phyloP scores from a whole-genome alignment of 35 echinoderm and acorn worm species.

The Eucidaris tribuloides region DNA sequence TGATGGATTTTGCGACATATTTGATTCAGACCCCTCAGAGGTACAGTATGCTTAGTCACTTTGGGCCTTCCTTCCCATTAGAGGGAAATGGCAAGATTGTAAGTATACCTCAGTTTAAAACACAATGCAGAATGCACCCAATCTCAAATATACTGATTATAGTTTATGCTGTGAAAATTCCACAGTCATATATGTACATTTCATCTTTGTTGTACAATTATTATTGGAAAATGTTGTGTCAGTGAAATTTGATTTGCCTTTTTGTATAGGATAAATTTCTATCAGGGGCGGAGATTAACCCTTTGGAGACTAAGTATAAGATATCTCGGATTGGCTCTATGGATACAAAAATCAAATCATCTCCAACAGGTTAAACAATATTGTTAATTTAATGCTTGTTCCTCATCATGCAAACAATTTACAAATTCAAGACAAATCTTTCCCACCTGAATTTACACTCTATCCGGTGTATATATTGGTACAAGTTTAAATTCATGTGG shows the following conservation, averaged over 20 bases:
- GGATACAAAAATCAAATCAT: too few relatives aligned
- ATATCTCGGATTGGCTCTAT: too few relatives aligned
- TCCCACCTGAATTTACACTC: too few relatives aligned
- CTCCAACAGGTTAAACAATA: background rate
- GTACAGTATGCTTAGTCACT: too few relatives aligned
- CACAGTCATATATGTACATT: background rate
- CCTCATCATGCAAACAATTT: too few relatives aligned
- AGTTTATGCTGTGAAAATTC: background rate
- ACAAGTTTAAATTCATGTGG: too few relatives aligned
- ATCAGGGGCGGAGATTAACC: too few relatives aligned
- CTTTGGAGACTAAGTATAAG: too few relatives aligned
- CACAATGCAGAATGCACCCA: background rate
- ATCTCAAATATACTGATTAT: background rate
- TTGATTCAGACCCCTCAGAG: slow-evolving; percentile 74
- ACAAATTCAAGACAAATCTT: too few relatives aligned
- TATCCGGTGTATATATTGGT: too few relatives aligned
- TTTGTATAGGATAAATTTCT: background rate
- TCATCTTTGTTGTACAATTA: too few relatives aligned
- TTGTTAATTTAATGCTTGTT: too few relatives aligned
- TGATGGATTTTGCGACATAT: slow-evolving; percentile 86
- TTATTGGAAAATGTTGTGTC: slow-evolving; percentile 43
- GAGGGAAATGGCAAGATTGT: background rate
- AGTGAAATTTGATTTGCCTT: slow-evolving; percentile 49
- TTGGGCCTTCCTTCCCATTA: background rate
- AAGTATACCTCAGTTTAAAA: background rate